These are phyloP conservation scores for Pogonognathellus flavescens DNA, from an alignment of 1,140 invertebrate genomes.

Conservation along the genomic window DNA sequence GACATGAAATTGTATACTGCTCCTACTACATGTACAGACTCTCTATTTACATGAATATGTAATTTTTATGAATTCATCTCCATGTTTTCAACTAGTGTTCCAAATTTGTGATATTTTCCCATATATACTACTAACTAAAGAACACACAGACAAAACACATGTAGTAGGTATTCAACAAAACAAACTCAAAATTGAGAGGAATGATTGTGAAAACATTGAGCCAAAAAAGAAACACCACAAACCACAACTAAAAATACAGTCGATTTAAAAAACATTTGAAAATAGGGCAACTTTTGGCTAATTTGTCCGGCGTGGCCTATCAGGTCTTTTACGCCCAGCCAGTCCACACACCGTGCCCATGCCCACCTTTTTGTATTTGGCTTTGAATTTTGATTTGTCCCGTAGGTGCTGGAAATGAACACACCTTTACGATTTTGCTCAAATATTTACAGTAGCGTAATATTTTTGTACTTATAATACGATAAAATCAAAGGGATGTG, in stretches of 20 bases:
- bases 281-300: conserved; percentile 10
- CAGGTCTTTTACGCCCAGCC: conserved; percentile 9
- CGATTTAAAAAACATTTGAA: neutral
- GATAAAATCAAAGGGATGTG: conserved; percentile 4
- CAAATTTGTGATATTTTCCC: conserved; percentile 50
- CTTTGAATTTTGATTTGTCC: conserved; percentile 34
- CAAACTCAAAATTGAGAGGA: neutral
- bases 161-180: neutral
- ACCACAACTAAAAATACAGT: neutral
- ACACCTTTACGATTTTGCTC: conserved; percentile 47
- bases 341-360: neutral
- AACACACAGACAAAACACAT: neutral
- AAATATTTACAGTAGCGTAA: conserved; percentile 43
- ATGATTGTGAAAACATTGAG: too few species aligned
- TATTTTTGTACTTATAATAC: conserved; percentile 30
- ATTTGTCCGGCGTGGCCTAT: neutral
- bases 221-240: neutral
- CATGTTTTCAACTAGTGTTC: conserved; percentile 50
- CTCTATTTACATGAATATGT: neutral
- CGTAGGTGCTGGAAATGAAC: conserved; percentile 43
- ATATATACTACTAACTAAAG: neutral
- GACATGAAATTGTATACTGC: neutral
- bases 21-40: neutral
- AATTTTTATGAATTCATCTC: conserved; percentile 35
- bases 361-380: conserved; percentile 28